Conservation (phyloP, 2,888 invertebrate genomes). For the Entomobrya multifasciata region DNA sequence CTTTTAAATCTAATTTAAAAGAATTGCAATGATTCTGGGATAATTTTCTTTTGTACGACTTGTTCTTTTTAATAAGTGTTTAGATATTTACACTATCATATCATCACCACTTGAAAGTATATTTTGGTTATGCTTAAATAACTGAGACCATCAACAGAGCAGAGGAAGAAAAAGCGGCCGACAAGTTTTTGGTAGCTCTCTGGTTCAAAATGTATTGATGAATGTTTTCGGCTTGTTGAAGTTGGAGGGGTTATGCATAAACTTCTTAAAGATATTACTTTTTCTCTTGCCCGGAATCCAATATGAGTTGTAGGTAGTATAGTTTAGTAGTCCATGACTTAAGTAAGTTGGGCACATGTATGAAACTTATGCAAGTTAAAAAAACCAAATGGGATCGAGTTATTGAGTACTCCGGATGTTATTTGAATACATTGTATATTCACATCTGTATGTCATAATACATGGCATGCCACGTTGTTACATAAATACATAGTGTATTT, state of each 20-base stretch:
- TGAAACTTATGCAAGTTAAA: background rate
- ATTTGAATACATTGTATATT: conserved; percentile 53
- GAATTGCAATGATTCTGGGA: no score
- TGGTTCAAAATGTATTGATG: conserved; percentile 61
- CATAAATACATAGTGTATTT: background rate
- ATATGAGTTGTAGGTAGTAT: no score
- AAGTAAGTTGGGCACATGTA: no score
- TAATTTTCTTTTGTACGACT: conserved; percentile 54
- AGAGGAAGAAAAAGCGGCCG: conserved; percentile 51
- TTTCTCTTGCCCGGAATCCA: background rate
- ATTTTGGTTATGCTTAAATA: conserved; percentile 13
- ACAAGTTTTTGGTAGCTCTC: conserved; percentile 25
- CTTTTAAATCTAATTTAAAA: no score
- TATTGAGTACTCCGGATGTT: conserved; percentile 66
- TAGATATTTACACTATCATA: conserved; percentile 56
- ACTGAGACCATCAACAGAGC: background rate
- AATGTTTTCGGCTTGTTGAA: conserved; percentile 66
- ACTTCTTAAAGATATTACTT: conserved; percentile 70
- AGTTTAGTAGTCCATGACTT: no score
- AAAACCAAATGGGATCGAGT: conserved; percentile 62
- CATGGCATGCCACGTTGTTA: conserved; percentile 6
- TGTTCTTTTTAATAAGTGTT: conserved; percentile 64
- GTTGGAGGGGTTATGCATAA: conserved; percentile 56
- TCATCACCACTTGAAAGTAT: conserved; percentile 31
- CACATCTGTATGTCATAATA: conserved; percentile 46